Base-by-base conservation (phyloP, 1,140 invertebrate species). In the Drosophila santomea region DNA sequence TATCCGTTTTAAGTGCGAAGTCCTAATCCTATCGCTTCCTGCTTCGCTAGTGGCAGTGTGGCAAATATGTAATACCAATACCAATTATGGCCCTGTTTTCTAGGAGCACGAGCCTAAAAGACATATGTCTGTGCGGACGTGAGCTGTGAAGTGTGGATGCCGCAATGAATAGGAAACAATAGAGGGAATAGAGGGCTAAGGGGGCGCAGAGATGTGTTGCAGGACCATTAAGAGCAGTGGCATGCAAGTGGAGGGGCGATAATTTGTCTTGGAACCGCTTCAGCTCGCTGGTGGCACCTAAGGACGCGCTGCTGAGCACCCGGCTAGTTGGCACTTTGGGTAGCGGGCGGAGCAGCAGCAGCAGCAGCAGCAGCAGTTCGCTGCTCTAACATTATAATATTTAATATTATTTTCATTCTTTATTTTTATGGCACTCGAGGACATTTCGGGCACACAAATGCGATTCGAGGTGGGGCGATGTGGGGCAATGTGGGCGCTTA, bases 341-440 rank as follows among this genome's bases (percentile, higher is more conserved):
- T 17, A 8, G 48, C n/a, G 12, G 15, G 8, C 23, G 11, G 5
- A 48, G 23, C 8, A 2, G 15, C n/a, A 3, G 6, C 6, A n/a
- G 20, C 20, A 20, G 20, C 20, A 20, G 20, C 20, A 20, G 20
- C 20, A 20, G 23, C 47, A 28, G 25, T 28, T 14, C 38, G 12
- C 20, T 17, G 28, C 36, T 58, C 69, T 75, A 77, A 67, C 68
- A 81, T 89, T 67, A 81, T 88, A 82, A 82, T 81, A 81, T 80
- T 88, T 80, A 78, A 88, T 84, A 84, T 91, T 76, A 85, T 91
- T 81, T 84, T 75, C 80, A 78, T 89, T 89, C 77, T 82, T 85
- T 83, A 79, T 76, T 91, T 91, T 89, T 89, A 89, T 86, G 72
- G 67, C 76, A 86, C 89, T 91, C 79, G 79, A 80, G 74, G 57